Percentiles rank a stretch among this genome's conserved stretches.
Conservation (phyloP, 2,888 invertebrate genomes). For the Morinoia aosen region DNA sequence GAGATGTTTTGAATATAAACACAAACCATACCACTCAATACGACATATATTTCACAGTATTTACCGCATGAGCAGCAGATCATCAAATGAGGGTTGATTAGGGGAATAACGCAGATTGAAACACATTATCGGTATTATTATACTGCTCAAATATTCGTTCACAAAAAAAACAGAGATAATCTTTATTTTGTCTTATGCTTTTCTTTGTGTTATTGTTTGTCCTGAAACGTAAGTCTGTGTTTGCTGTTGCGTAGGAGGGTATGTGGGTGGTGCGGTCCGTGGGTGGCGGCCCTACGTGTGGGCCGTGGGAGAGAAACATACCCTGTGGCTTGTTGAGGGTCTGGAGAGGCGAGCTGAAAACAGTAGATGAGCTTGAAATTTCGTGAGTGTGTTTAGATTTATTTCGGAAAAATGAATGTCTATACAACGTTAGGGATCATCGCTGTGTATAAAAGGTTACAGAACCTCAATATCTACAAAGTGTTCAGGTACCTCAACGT, state of each 20-base stretch:
- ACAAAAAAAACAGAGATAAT: not conserved
- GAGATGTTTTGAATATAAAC: no score
- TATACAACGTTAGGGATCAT: no score
- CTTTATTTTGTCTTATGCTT: not conserved
- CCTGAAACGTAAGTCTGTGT: not conserved
- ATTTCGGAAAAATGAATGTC: no score
- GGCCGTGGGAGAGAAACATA: not conserved
- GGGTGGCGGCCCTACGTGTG: not conserved
- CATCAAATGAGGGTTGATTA: no score
- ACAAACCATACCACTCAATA: no score
- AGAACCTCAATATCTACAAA: no score
- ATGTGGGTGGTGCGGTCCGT: not conserved
- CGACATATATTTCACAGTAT: no score
- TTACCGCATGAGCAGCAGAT: no score
- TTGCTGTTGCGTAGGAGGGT: not conserved
- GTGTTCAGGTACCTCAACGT: no score
- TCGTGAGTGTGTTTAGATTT: not conserved
- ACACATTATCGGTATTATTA: no score
- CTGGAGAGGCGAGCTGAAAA: not conserved
- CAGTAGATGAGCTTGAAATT: not conserved
- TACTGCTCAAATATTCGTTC: not conserved
- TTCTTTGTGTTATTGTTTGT: not conserved
- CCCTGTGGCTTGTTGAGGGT: not conserved
- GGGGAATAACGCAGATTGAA: no score
- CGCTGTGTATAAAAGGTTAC: no score